Conservation (phyloP, 2,888 invertebrate genomes). For the Epistrophella euchroma region DNA sequence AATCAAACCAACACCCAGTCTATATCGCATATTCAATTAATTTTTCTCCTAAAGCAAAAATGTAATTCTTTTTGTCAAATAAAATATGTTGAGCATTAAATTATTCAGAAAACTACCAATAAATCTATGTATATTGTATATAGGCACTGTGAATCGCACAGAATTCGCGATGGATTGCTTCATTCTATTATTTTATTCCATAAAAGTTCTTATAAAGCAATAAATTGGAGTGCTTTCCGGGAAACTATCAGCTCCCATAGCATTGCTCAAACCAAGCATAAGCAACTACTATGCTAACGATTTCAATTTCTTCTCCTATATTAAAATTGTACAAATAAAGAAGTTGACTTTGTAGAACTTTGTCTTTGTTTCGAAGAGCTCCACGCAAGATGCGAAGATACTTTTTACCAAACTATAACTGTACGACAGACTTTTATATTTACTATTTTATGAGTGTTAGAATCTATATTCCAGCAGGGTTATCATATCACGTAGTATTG, state of each 20-base stretch:
- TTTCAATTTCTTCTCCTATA: constrained; percentile 17
- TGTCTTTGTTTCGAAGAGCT: not conserved
- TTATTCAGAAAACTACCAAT: constrained; percentile 19
- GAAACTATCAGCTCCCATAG: not conserved
- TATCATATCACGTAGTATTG: constrained; percentile 52
- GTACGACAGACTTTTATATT: constrained; percentile 1
- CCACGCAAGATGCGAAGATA: not conserved
- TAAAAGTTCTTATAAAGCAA: constrained; percentile 6
- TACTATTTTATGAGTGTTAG: constrained; percentile 35
- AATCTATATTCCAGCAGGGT: constrained; percentile 15
- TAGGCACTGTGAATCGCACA: not conserved
- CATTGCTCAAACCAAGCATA: not conserved
- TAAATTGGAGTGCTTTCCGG: not conserved
- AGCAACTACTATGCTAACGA: constrained; percentile 23
- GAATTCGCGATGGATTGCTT: constrained; percentile 18
- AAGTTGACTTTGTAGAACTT: constrained; percentile 20
- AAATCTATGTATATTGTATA: too few species aligned
- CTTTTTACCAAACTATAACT: not conserved
- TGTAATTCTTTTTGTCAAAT: not conserved
- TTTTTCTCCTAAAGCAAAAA: not conserved
- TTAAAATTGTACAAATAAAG: not conserved
- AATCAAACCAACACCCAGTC: not conserved
- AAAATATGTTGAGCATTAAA: not conserved
- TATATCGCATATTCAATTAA: constrained; percentile 2
- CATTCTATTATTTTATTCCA: constrained; percentile 34